phyloP scores from a whole-genome alignment of 2,797 vertebrate genomes.

The Phrynocephalus guinanensis region DNA sequence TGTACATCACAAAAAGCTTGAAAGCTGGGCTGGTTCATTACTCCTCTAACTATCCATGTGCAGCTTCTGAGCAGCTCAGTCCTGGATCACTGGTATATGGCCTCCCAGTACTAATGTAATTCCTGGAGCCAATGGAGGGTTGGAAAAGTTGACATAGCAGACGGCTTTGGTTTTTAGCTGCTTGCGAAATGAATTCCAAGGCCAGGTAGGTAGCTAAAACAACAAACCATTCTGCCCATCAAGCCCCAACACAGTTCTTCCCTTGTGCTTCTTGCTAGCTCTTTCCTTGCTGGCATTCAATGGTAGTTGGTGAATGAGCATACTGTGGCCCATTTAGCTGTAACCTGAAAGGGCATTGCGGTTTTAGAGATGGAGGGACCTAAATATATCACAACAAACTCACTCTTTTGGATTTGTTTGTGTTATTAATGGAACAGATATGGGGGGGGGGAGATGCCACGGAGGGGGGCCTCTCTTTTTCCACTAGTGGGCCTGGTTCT shows the following conservation, averaged over 20 bases:
- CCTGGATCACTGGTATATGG: not conserved
- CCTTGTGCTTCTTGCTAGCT: not conserved
- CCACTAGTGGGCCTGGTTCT: not conserved
- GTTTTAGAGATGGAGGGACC: not conserved
- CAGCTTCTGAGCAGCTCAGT: not conserved
- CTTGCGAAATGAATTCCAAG: not conserved
- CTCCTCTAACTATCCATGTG: not conserved
- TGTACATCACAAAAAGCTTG: not conserved
- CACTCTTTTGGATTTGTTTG: not conserved
- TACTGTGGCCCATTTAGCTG: not conserved
- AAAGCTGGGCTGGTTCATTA: not conserved
- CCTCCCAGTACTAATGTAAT: not conserved
- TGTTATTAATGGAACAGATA: slow-evolving; percentile 12
- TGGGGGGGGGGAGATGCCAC: not conserved
- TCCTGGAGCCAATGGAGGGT: not conserved
- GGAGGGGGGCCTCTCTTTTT: not conserved
- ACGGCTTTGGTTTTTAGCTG: not conserved
- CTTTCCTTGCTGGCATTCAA: not conserved
- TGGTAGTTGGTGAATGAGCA: slow-evolving; percentile 12
- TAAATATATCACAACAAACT: slow-evolving; percentile 15
- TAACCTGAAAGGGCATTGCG: not conserved
- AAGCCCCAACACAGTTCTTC: not conserved
- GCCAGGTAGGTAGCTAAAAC: slow-evolving; percentile 5
- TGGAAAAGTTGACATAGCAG: slow-evolving; percentile 4
- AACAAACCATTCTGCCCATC: not conserved